Percentiles rank a stretch among this genome's conserved stretches.
These are phyloP conservation scores for Xenopus laevis DNA, from an alignment of 2,113 vertebrate genomes.

Conservation along the genomic window DNA sequence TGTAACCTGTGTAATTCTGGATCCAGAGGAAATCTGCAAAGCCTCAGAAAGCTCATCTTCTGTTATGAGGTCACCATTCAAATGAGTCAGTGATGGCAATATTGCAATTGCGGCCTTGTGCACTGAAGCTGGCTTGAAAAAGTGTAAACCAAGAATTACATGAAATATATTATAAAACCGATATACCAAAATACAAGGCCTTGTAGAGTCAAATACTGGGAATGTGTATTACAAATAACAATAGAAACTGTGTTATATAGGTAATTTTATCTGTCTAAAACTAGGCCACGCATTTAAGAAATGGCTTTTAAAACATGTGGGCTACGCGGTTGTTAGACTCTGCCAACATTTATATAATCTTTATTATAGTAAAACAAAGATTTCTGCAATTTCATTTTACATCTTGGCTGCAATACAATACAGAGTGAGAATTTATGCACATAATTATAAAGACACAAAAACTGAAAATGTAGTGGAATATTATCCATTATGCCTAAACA, in stretches of 20 bases:
- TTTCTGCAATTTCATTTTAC: conserved; percentile 2
- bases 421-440: background rate
- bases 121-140: conserved; percentile 62
- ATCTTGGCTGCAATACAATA: conserved; percentile 23
- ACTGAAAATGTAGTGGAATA: conserved; percentile 1
- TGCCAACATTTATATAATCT: background rate
- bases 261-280: conserved; percentile 18
- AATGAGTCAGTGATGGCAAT: conserved; percentile 68
- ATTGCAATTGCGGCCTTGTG: conserved; percentile 62
- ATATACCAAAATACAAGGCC: too few species aligned
- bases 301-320: conserved; percentile 1
- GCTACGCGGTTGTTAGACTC: too few species aligned
- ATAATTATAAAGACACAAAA: conserved; percentile 4
- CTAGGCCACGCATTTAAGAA: conserved; percentile 36
- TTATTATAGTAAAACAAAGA: conserved; percentile 29
- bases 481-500: conserved; percentile 9
- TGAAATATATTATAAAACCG: too few species aligned
- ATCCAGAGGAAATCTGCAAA: conserved; percentile 54
- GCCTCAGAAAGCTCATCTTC: conserved; percentile 64
- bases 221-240: conserved; percentile 34
- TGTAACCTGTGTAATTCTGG: conserved; percentile 70
- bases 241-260: conserved; percentile 15
- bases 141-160: background rate
- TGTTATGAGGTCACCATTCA: conserved; percentile 63
- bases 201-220: background rate